Base-by-base conservation (phyloP, 2,797 vertebrate species). In the Hafferia zeledoni region DNA sequence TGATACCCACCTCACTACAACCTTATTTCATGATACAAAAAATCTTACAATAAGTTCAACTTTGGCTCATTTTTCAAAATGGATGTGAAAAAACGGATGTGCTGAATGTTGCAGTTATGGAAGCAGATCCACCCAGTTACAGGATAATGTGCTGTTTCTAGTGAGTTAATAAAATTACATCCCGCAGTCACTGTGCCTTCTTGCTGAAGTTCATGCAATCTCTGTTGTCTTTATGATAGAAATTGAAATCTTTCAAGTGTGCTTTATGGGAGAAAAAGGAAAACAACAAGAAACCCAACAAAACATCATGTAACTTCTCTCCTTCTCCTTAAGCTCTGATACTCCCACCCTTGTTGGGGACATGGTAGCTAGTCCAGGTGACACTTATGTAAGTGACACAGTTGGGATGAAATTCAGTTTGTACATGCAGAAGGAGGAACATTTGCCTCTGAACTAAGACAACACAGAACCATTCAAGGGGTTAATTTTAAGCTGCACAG, bases 341-440 rank as follows among this genome's bases (percentile, higher is more conserved):
- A 44, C 24, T 67, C 19, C 47, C 28, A 4, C 13, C 6, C 6
- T 14, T 17, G 31, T 61, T 10, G 39, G 1, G 15, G 59, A 28
- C 1, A 5, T 5, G 15, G 8, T 44, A 2, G 0, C 5, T 74
- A 56, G 50, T 31, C 25, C 22, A 20, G 41, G 2, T 78, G 55
- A 86, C 74, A 71, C 11, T 33, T 46, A 9, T n/a, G 9, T 30
- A 14, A 74, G 13, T 12, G 44, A 39, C 11, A n/a, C 10, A 5
- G 82, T 44, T 56, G 55, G 46, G 22, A 30, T 75, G 22, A 70
- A 83, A 81, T 81, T 71, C 30, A 22, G 4, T 47, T 67, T 55
- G 23, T 25, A 27, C 2, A 4, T 39, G 9, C 5, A 16, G 63
- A 85, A 69, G 31, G 15, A 77, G 23, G 65, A 83, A 37, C 68